Evolutionary conservation across 2,888 invertebrate genomes (phyloP).

Genomic region (Cryptosula pallasiana): DNA sequence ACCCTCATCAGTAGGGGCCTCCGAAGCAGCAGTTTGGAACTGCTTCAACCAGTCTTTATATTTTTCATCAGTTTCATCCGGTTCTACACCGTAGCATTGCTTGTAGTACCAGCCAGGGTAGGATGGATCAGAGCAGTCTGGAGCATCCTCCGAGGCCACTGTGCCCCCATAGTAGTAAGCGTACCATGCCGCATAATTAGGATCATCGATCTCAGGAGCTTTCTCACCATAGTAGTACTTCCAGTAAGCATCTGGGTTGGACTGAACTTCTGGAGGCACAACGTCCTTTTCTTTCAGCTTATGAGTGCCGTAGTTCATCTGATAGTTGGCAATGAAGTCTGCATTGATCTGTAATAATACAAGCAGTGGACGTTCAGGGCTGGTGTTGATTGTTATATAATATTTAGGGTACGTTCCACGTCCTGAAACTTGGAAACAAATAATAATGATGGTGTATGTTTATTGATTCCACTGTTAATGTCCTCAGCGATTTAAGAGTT

Average conservation of each 20-base stretch:
- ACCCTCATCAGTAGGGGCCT: constrained; percentile 28
- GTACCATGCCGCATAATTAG: constrained; percentile 23
- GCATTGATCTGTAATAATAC: constrained; percentile 78
- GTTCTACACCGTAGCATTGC: constrained; percentile 19
- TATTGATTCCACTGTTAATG: too few relatives aligned
- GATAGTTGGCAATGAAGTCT: constrained; percentile 91
- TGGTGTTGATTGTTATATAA: too few relatives aligned
- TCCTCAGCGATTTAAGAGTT: too few relatives aligned
- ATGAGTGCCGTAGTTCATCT: constrained; percentile 71
- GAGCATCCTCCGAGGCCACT: background rate
- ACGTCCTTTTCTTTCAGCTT: background rate
- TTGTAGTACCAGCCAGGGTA: constrained; percentile 25
- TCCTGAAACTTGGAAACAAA: too few relatives aligned
- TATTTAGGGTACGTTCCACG: too few relatives aligned
- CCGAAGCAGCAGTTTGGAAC: background rate
- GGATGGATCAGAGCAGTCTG: background rate
- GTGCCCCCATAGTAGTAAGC: background rate
- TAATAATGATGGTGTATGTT: too few relatives aligned
- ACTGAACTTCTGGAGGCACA: constrained; percentile 16
- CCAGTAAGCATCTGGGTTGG: constrained; percentile 15
- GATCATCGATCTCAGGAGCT: constrained; percentile 1
- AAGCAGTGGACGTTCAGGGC: too few relatives aligned
- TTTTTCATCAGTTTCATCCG: constrained; percentile 26
- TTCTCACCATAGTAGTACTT: background rate
- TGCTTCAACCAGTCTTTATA: constrained; percentile 31